Evolutionary conservation across 2,797 vertebrate genomes (phyloP), one percentile per base, ranked within the genome.

Genomic region (Peromyscus aztecus): DNA sequence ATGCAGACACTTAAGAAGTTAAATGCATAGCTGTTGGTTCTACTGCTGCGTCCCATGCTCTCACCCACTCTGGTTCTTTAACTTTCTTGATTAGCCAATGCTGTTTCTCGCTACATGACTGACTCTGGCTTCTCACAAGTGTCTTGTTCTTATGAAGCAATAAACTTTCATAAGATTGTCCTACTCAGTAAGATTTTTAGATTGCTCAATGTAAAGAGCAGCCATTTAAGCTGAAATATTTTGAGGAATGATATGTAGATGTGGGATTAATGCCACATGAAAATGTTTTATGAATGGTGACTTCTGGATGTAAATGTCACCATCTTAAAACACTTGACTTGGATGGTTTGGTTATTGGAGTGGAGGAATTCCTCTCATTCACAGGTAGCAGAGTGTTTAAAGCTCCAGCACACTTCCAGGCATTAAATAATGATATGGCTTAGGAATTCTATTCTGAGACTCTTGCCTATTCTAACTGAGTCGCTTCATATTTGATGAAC

Each of bases 281-380:
- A 95, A 91, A 90, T 49, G 61, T 96, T 95, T 88, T 86, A 29
- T 95, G 57, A 90, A 83, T 96, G 90, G 46, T 88, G 52, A 67
- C 23, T 95, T 94, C 2, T 94, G 93, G 69, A 76, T 96, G 43
- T 92, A 93, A 96, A 90, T 52, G 91, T 91, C 14, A 40, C 85
- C 52, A 16, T 95, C 55, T 94, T 96, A 94, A 96, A 95, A 49
- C 43, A 46, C 43, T 84, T 97, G 86, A 91, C 57, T 80, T 95
- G 89, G 76, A 95, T 9, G 77, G 1, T 89, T 90, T 86, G 16
- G 69, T 91, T 93, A 67, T 75, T 86, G 9, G 16, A 9, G 1
- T 83, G 9, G 17, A 14, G 4, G 29, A 90, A 78, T 93, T 93
- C 6, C 81, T 11, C 90, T 81, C 12, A 85, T 93, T 95, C 88